These are phyloP conservation scores for Apocheima hispidaria DNA, from an alignment of 2,888 invertebrate genomes.

Conservation along the genomic window DNA sequence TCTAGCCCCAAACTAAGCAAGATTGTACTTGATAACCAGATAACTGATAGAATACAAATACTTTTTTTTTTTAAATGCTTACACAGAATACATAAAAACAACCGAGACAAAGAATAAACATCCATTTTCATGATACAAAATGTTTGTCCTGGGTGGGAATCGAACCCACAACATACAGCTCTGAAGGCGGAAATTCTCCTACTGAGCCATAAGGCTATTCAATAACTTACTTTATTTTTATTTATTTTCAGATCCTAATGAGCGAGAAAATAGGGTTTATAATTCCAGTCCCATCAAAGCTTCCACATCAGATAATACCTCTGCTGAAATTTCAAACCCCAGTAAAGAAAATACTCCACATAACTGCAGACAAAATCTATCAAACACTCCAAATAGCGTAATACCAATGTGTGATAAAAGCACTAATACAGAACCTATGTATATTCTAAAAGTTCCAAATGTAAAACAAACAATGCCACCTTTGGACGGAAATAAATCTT, in stretches of 20 bases:
- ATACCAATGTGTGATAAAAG: slow-evolving; percentile 1
- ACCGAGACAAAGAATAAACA: too few species aligned
- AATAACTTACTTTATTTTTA: too few species aligned
- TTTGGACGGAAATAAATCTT: background rate
- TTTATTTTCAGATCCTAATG: background rate
- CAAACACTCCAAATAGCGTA: background rate
- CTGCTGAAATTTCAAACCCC: background rate
- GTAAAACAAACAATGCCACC: background rate
- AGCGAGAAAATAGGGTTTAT: background rate
- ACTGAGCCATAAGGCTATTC: too few species aligned
- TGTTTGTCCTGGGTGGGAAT: too few species aligned
- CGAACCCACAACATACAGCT: too few species aligned
- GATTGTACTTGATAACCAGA: too few species aligned
- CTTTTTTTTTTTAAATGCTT: too few species aligned
- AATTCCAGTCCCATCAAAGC: background rate
- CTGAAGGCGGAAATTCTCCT: too few species aligned
- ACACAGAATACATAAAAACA: too few species aligned
- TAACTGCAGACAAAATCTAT: background rate
- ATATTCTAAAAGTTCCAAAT: background rate
- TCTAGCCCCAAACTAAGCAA: too few species aligned
- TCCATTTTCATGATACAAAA: too few species aligned
- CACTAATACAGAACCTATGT: background rate
- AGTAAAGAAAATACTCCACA: background rate
- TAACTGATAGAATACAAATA: too few species aligned
- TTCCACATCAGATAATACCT: background rate